Base-by-base conservation (phyloP, 2,888 invertebrate species). In the Eudemis profundana region DNA sequence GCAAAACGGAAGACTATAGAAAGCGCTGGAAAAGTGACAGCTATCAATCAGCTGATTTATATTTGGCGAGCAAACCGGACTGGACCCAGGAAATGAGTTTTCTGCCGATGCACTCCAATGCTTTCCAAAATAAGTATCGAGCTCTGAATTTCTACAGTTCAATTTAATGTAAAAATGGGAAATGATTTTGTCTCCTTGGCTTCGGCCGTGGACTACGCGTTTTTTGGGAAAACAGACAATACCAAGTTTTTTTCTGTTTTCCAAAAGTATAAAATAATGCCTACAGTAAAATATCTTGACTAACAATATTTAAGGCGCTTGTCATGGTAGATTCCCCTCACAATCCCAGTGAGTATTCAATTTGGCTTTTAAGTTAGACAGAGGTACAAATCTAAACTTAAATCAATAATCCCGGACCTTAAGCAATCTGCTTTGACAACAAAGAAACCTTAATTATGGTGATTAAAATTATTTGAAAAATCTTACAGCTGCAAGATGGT, bases 11-110 rank as follows among this genome's bases (percentile, higher is more conserved):
- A 50, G 49, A 14, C 33, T 27, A 23, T 10, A 23, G 40, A 60
- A 54, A 17, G 59, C 59, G 59, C 59, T 53, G 21, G 60, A 65
- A 47, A 50, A 54, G 46, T 61, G 66, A 61, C 66, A 66, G 50
- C 50, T 61, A 61, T 61, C 66, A 61, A 66, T 61, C 42, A 66
- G 14, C 42, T 17, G 36, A 33, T 61, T 66, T 54, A 42, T 51
- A 56, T 60, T 61, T 56, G 15, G 23, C 50, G 36, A 36, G 42
- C n/a, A n/a, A n/a, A n/a, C n/a, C 50, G 50, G 8, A 42, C 29
- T 40, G 49, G 53, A 54, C 61, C 15, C 14, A 49, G 56, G 56
- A 61, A 66, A 66, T 66, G 38, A 66, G 61, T 61, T 66, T 59
- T 66, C 40, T 49, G 36, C 38, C 19, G 29, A n/a, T 15, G 27